phyloP scores from a whole-genome alignment of 2,888 invertebrate genomes.

The Lordiphosa fenestrarum region DNA sequence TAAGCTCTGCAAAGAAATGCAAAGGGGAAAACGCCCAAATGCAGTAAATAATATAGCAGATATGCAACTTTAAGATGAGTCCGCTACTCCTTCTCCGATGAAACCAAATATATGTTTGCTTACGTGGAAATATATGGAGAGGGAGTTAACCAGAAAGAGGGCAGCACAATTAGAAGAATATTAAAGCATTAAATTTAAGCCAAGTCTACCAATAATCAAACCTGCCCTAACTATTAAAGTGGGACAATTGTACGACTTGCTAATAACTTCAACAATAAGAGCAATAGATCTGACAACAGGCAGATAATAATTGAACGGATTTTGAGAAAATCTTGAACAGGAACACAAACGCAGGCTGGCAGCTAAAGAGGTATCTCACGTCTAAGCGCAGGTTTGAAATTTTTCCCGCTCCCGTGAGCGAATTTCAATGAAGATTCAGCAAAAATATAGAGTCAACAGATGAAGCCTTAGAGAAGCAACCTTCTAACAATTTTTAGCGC shows the following conservation, averaged over 20 bases:
- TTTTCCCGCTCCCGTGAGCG: too few relatives aligned
- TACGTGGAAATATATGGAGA: conserved; percentile 32
- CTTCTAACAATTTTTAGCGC: too few relatives aligned
- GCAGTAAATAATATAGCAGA: conserved; percentile 52
- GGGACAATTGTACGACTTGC: conserved; percentile 20
- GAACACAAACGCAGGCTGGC: too few relatives aligned
- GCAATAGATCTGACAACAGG: too few relatives aligned
- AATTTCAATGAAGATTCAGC: too few relatives aligned
- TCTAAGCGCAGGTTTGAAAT: too few relatives aligned
- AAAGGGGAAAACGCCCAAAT: conserved; percentile 36
- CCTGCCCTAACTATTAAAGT: conserved; percentile 24
- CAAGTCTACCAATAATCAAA: conserved; percentile 67
- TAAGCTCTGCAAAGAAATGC: conserved; percentile 45
- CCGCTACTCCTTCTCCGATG: neutral
- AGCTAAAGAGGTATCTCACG: too few relatives aligned
- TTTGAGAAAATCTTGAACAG: too few relatives aligned
- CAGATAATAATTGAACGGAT: too few relatives aligned
- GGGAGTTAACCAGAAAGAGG: neutral
- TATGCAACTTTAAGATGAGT: conserved; percentile 32
- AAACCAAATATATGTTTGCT: conserved; percentile 46
- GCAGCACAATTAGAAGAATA: conserved; percentile 28
- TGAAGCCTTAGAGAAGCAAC: too few relatives aligned
- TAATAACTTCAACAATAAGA: conserved; percentile 28
- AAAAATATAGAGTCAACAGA: too few relatives aligned
- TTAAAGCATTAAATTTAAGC: conserved; percentile 59